A percentile compares a stretch with the other conserved stretches of the same genome.
phyloP scores from a whole-genome alignment of 2,797 vertebrate species.

The Semotilus atromaculatus region DNA sequence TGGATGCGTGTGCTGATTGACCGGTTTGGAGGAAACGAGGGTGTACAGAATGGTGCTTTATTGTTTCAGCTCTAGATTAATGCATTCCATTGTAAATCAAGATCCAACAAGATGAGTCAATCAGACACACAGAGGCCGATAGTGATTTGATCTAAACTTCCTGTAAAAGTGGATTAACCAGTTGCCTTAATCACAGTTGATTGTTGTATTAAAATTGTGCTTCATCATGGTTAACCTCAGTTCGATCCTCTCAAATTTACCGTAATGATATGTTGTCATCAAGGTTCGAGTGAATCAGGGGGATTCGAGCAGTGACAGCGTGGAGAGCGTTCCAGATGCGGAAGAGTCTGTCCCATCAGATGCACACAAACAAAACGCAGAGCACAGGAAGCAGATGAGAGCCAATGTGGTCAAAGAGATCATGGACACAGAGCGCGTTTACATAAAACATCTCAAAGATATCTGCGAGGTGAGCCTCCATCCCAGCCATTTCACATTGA shows the following conservation, averaged over 20 bases:
- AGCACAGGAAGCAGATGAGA: slow-evolving; percentile 95
- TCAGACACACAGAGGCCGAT: slow-evolving; percentile 11
- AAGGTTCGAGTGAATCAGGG: slow-evolving; percentile 98
- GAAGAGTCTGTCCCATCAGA: slow-evolving; percentile 77
- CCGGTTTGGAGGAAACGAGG: slow-evolving; percentile 50
- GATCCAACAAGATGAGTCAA: slow-evolving; percentile 33
- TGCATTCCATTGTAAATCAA: slow-evolving; percentile 9
- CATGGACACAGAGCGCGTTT: slow-evolving; percentile 95
- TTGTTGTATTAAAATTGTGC: slow-evolving; percentile 14
- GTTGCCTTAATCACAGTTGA: slow-evolving; percentile 5
- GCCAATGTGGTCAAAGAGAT: slow-evolving; percentile 97
- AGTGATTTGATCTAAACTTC: slow-evolving; percentile 1
- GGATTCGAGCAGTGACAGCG: slow-evolving; percentile 82
- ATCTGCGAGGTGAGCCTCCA: slow-evolving; percentile 89
- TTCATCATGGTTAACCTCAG: not conserved
- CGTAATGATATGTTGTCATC: slow-evolving; percentile 53
- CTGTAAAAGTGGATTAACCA: slow-evolving; percentile 17
- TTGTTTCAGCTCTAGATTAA: slow-evolving; percentile 48
- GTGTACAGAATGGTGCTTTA: slow-evolving; percentile 39
- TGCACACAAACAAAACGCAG: slow-evolving; percentile 75
- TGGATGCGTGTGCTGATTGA: slow-evolving; percentile 67
- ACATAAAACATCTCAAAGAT: slow-evolving; percentile 97
- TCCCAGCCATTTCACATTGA: not conserved
- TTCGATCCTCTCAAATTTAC: slow-evolving; percentile 50
- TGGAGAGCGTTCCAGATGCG: slow-evolving; percentile 79